These are phyloP conservation scores for Acleris emargana DNA, from an alignment of 2,888 invertebrate genomes.

Conservation along the genomic window DNA sequence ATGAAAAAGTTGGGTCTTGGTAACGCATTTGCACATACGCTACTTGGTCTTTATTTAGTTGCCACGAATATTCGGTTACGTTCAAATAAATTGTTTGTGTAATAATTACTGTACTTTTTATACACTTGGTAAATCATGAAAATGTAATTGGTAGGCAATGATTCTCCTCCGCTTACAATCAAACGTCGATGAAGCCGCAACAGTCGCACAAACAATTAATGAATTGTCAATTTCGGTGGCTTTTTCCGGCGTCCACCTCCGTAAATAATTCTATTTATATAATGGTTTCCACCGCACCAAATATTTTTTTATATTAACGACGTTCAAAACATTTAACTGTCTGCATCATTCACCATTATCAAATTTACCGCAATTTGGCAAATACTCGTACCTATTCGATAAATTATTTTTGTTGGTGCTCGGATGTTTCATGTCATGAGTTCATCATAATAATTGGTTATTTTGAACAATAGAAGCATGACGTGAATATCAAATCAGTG, in stretches of 20 bases:
- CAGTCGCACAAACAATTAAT: constrained; percentile 70
- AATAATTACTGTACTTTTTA: neutral
- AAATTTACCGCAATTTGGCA: constrained; percentile 6
- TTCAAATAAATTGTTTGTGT: too few species aligned
- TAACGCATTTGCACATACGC: too few species aligned
- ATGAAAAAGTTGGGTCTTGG: neutral
- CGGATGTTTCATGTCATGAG: constrained; percentile 20
- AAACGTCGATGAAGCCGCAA: constrained; percentile 67
- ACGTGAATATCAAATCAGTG: constrained; percentile 46
- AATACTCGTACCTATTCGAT: neutral
- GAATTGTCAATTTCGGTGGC: constrained; percentile 75
- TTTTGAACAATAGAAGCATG: constrained; percentile 26
- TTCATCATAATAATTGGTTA: constrained; percentile 4
- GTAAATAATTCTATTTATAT: constrained; percentile 80
- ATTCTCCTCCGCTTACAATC: constrained; percentile 55
- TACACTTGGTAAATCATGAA: neutral
- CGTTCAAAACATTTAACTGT: constrained; percentile 53
- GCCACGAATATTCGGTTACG: too few species aligned
- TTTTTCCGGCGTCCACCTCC: constrained; percentile 72
- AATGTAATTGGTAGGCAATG: constrained; percentile 42
- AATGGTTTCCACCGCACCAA: constrained; percentile 76
- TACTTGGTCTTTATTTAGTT: neutral
- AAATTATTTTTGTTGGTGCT: constrained; percentile 10
- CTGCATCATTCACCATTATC: constrained; percentile 25
- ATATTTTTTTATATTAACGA: constrained; percentile 78